phyloP scores from a whole-genome alignment of 2,797 vertebrate genomes.

The Channallabes apus region DNA sequence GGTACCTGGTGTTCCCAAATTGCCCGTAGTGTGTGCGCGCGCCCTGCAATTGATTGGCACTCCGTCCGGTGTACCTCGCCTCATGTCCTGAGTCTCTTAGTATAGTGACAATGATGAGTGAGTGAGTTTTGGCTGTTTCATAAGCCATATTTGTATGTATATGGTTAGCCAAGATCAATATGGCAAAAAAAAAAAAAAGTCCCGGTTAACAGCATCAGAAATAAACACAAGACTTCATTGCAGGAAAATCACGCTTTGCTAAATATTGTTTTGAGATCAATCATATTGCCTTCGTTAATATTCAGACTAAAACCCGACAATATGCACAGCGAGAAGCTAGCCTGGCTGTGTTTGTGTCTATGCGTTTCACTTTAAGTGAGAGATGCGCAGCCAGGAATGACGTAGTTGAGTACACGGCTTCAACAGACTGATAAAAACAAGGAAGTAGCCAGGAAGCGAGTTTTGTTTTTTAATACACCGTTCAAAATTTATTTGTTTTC shows the following conservation, averaged over 20 bases:
- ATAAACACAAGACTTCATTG: neutral
- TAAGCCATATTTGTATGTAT: no score
- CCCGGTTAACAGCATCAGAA: neutral
- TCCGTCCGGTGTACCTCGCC: no score
- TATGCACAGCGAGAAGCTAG: neutral
- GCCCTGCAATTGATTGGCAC: no score
- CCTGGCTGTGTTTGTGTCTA: neutral
- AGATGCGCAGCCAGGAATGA: conserved; percentile 62
- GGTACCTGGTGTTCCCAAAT: no score
- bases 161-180: no score
- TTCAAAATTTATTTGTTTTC: neutral
- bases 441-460: conserved; percentile 70
- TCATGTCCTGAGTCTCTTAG: no score
- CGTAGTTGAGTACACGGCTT: conserved; percentile 67
- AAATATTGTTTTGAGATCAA: neutral
- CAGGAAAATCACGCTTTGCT: neutral
- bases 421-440: conserved; percentile 72
- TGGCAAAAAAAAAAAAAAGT: neutral
- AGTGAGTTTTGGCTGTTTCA: no score
- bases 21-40: no score
- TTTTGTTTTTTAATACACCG: conserved; percentile 9
- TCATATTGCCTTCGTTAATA: neutral
- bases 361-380: conserved; percentile 45
- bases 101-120: no score
- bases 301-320: neutral